Conservation (phyloP, 2,888 invertebrate species). For the Microctonus aethiopoides region DNA sequence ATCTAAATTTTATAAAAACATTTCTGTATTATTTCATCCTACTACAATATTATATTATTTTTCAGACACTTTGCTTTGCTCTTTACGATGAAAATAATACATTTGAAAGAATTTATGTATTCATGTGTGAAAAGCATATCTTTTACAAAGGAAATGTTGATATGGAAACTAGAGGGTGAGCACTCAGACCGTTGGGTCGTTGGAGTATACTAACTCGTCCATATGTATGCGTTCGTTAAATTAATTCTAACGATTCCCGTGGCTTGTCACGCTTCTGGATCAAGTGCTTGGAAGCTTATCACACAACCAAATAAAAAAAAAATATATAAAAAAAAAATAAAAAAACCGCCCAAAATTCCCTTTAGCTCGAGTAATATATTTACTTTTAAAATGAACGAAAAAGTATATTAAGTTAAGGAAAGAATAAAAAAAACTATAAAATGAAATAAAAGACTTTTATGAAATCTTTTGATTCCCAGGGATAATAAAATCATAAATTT, state of each 20-base stretch:
- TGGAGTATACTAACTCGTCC: conserved; percentile 7
- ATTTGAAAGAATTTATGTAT: background rate
- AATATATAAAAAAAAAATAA: no score
- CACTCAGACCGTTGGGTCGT: background rate
- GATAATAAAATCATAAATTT: background rate
- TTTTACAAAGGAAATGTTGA: conserved; percentile 3
- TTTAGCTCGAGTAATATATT: background rate
- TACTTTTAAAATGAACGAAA: background rate
- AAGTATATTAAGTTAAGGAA: background rate
- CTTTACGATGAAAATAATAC: background rate
- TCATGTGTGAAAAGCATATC: background rate
- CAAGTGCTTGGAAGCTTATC: background rate
- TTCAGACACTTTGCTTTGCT: no score
- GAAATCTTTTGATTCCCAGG: background rate
- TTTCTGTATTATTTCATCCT: no score
- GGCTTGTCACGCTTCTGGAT: conserved; percentile 4
- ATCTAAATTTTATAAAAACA: no score
- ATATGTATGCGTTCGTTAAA: conserved; percentile 17
- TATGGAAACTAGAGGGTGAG: background rate
- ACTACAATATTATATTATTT: no score
- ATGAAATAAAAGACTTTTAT: background rate
- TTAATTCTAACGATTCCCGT: conserved; percentile 21
- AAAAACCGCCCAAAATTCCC: background rate
- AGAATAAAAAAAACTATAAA: background rate
- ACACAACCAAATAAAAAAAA: conserved; percentile 12